phyloP scores from a whole-genome alignment of 2,113 vertebrate genomes.

The Triplophysa siluroides region DNA sequence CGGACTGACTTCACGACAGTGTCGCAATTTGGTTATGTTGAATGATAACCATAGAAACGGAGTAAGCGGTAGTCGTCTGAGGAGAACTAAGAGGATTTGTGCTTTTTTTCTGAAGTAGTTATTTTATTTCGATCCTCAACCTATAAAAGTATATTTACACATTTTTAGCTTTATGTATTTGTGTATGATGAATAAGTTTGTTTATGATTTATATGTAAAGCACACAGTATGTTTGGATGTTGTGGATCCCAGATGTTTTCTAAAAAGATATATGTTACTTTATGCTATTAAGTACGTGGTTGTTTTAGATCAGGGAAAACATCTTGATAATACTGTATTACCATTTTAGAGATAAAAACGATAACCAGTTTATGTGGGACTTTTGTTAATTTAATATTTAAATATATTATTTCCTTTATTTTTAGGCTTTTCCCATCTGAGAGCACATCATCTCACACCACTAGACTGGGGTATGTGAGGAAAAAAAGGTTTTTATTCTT shows the following conservation, averaged over 20 bases:
- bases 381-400: too few species aligned
- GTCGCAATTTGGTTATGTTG: slow-evolving; percentile 1
- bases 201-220: background rate
- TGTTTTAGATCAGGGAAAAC: background rate
- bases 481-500: too few species aligned
- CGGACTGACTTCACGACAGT: slow-evolving; percentile 42
- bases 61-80: background rate
- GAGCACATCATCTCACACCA: too few species aligned
- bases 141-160: too few species aligned
- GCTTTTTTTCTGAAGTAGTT: too few species aligned
- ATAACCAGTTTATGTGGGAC: too few species aligned
- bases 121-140: too few species aligned
- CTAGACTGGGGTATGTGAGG: too few species aligned
- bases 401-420: too few species aligned
- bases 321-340: background rate
- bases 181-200: background rate
- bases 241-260: slow-evolving; percentile 4
- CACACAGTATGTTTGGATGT: background rate
- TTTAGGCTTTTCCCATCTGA: too few species aligned
- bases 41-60: background rate
- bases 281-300: background rate
- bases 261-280: background rate
- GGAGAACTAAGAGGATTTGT: background rate
- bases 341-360: too few species aligned
- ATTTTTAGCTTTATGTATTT: too few species aligned